Evolutionary conservation across 92 coral and sea anemone species (phyloP).

Genomic region (Epizoanthus ramosus): DNA sequence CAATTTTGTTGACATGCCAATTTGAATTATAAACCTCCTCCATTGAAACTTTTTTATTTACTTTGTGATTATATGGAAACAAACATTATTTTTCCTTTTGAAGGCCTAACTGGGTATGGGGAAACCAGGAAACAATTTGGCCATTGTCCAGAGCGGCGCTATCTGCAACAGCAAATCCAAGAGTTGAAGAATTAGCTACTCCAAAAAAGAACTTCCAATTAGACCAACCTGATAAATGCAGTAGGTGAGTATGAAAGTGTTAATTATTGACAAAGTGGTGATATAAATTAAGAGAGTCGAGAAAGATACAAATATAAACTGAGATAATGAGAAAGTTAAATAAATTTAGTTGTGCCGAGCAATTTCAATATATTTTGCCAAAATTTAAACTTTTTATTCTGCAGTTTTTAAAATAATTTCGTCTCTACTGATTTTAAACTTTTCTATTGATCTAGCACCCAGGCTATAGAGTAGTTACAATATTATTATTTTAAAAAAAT

Average conservation of each 20-base stretch:
- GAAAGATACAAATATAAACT: neutral
- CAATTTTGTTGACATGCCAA: conserved; percentile 4
- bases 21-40: too few species aligned
- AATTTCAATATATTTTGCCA: neutral
- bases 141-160: conserved; percentile 75
- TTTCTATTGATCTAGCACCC: too few species aligned
- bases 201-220: conserved; percentile 84
- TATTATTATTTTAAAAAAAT: too few species aligned
- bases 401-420: too few species aligned
- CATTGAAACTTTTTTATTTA: conserved; percentile 3
- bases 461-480: too few species aligned
- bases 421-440: too few species aligned
- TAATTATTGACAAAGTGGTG: conserved; percentile 22
- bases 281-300: neutral
- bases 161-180: conserved; percentile 63
- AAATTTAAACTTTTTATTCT: neutral
- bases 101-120: conserved; percentile 85
- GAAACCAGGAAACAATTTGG: conserved; percentile 82
- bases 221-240: conserved; percentile 71
- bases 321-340: neutral
- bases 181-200: conserved; percentile 75
- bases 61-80: conserved; percentile 4
- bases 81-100: conserved; percentile 19
- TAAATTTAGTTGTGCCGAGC: neutral
- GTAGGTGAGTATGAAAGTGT: conserved; percentile 62